phyloP scores from a whole-genome alignment of 2,888 invertebrate genomes.

The Acleris holmiana region DNA sequence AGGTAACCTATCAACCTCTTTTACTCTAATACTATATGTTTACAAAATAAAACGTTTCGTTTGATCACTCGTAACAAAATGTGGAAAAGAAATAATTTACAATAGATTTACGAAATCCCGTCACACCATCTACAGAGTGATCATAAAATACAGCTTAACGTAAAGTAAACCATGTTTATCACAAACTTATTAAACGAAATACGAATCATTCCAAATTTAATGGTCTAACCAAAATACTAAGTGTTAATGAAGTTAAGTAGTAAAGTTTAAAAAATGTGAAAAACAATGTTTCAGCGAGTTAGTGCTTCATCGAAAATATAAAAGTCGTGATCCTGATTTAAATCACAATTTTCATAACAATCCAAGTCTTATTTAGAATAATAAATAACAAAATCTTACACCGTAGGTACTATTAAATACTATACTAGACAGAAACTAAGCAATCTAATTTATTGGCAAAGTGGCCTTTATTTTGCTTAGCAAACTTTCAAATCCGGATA shows the following conservation, averaged over 20 bases:
- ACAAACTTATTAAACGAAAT: constrained; percentile 66
- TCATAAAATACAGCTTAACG: constrained; percentile 25
- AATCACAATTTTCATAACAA: constrained; percentile 72
- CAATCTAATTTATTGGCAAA: constrained; percentile 70
- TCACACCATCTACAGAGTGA: constrained; percentile 12
- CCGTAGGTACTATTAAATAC: constrained; percentile 55
- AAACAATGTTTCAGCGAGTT: background rate
- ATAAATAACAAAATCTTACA: constrained; percentile 82
- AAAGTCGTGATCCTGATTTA: constrained; percentile 55
- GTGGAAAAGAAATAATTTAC: background rate
- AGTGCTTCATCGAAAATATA: constrained; percentile 30
- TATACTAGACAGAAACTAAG: constrained; percentile 76
- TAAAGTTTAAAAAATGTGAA: constrained; percentile 28
- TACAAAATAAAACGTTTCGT: constrained; percentile 14
- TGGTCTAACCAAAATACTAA: constrained; percentile 27
- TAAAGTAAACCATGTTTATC: constrained; percentile 54
- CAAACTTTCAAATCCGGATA: constrained; percentile 33
- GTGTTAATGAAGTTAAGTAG: constrained; percentile 13
- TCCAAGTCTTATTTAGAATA: constrained; percentile 77
- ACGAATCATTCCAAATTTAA: constrained; percentile 45
- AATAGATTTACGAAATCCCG: constrained; percentile 10
- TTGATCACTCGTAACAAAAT: constrained; percentile 8
- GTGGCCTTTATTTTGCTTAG: constrained; percentile 47
- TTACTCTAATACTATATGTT: constrained; percentile 14
- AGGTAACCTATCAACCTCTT: background rate